Evolutionary conservation across 1,140 invertebrate genomes (phyloP).

Genomic region (Microplitis mediator): DNA sequence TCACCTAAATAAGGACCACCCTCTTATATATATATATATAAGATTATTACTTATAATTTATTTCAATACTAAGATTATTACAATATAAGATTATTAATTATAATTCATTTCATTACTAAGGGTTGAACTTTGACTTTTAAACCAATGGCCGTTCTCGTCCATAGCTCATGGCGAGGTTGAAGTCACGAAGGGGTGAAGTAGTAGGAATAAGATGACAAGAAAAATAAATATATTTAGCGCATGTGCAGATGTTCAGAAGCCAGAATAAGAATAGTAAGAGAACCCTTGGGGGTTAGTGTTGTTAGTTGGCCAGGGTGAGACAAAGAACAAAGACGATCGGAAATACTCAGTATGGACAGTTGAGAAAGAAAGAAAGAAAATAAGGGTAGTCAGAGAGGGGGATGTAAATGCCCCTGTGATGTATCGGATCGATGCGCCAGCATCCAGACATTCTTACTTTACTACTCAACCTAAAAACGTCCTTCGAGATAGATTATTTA

Average conservation of each 20-base stretch:
- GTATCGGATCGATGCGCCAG: conserved; percentile 64
- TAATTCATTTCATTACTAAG: too few species aligned
- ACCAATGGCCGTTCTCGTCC: too few species aligned
- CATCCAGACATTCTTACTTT: conserved; percentile 56
- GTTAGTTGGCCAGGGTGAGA: conserved; percentile 28
- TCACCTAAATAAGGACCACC: too few species aligned
- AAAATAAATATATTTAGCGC: conserved; percentile 11
- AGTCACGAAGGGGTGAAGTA: conserved; percentile 20
- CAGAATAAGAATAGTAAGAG: conserved; percentile 37
- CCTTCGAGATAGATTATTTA: conserved; percentile 34
- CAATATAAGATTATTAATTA: too few species aligned
- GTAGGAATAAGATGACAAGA: conserved; percentile 10
- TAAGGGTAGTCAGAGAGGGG: conserved; percentile 11
- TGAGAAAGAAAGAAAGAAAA: conserved; percentile 26
- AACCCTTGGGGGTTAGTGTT: conserved; percentile 10
- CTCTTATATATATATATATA: too few species aligned
- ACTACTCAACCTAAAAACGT: conserved; percentile 63
- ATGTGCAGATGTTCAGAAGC: conserved; percentile 34
- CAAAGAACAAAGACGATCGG: conserved; percentile 30
- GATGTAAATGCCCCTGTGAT: conserved; percentile 59
- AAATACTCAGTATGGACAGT: conserved; percentile 1
- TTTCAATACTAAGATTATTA: too few species aligned
- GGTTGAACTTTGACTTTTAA: too few species aligned
- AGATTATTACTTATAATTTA: too few species aligned
- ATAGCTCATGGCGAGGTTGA: conserved; percentile 19